Percentiles rank a stretch among this genome's conserved stretches.
Evolutionary conservation across 2,113 vertebrate genomes (phyloP).

Genomic region (Sinocyclocheilus maitianheensis): DNA sequence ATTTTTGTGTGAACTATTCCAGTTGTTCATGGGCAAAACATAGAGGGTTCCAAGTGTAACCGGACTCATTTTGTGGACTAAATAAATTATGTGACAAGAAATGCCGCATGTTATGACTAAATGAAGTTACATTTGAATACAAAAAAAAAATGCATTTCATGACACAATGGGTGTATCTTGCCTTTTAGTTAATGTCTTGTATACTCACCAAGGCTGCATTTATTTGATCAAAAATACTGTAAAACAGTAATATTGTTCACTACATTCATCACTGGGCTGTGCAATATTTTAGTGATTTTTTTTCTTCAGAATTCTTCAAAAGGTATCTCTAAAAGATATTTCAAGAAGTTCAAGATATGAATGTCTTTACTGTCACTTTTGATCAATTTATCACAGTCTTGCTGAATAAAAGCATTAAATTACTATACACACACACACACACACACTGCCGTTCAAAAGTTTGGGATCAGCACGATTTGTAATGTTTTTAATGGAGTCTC

Average conservation of each 20-base stretch:
- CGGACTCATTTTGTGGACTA: not conserved
- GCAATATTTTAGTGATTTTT: no score
- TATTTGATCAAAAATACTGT: not conserved
- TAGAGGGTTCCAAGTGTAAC: not conserved
- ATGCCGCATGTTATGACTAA: not conserved
- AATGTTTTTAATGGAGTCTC: no score
- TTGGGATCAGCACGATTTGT: no score
- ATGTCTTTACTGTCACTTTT: no score
- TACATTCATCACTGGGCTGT: no score
- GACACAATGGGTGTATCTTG: not conserved
- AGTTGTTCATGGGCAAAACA: not conserved
- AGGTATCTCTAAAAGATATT: no score
- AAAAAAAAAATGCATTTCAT: not conserved
- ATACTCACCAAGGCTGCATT: not conserved
- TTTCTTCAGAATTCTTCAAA: no score
- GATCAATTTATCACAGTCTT: not conserved
- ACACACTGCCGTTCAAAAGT: no score
- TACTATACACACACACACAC: no score
- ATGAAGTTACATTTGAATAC: not conserved
- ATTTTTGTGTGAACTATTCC: no score
- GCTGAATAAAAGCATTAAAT: no score
- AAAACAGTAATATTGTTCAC: not conserved
- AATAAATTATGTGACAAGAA: not conserved
- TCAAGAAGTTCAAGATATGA: no score
- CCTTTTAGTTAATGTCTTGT: not conserved